Evolutionary conservation across 53 echinoderm and acorn worm genomes (phyloP), one percentile per base, ranked within the genome.

Genomic region (Holothuria scabra): DNA sequence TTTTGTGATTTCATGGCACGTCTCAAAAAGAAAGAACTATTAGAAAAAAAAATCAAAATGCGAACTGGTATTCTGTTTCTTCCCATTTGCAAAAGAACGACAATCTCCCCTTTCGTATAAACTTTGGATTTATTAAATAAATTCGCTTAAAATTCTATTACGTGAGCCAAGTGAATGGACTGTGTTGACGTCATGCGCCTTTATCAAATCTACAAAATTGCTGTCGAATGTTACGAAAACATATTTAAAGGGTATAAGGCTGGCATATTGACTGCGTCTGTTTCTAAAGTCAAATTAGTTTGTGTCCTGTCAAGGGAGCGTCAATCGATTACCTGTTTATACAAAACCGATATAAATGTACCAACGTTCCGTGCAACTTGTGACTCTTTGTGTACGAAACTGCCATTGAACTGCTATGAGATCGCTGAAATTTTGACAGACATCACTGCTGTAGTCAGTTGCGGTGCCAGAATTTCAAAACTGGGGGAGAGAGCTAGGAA

Each of bases 121-220:
- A 46, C 46, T 70, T 46, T 44, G 12, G 22, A 70, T 70, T 70
- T 70, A 70, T 70, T 70, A 70, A 70, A 70, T 70, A 70, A 70
- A 70, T 70, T 41, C 71, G 6, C 21, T 70, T 70, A 70, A 25
- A 70, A 70, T 70, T 70, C n/a, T 70, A 70, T 70, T 70, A 70
- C 46, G 46, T 22, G 71, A n/a, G 44, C 14, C 7, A 12, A 37
- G 41, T 41, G 46, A 46, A 70, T 70, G 71, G 71, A 41, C 71
- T 44, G 8, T 21, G 22, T 24, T 70, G 71, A 38, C 38, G 71
- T 37, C 71, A 70, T 19, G 9, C 44, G 34, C n/a, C 23, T 19
- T 70, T 41, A 70, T 70, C 46, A 70, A 70, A 46, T 70, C 33
- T 41, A 20, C 34, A 33, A 70, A 70, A 70, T 70, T 70, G 41